phyloP scores from a whole-genome alignment of 2,797 vertebrate species.

The Enteromius treurensis region DNA sequence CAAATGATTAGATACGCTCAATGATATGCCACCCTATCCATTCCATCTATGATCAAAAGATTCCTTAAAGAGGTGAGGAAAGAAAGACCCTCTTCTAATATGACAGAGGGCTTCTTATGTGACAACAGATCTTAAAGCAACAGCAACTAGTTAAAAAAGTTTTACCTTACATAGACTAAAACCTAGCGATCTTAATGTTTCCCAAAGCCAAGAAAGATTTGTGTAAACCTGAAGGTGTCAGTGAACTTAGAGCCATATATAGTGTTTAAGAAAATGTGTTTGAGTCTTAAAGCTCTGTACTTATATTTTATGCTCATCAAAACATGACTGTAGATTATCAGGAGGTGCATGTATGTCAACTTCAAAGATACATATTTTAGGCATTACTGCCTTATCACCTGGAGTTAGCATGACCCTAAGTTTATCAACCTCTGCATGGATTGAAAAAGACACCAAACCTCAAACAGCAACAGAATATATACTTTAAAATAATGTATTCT shows the following conservation, averaged over 20 bases:
- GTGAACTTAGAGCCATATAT: neutral
- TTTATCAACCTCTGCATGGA: conserved; percentile 9
- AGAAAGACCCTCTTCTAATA: neutral
- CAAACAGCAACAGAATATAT: neutral
- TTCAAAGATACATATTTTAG: conserved; percentile 29
- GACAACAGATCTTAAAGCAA: neutral
- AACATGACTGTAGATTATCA: conserved; percentile 27
- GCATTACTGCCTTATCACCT: conserved; percentile 25
- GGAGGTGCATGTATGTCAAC: conserved; percentile 13
- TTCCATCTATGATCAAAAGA: conserved; percentile 33
- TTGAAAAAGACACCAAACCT: neutral
- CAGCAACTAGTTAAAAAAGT: neutral
- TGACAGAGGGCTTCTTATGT: neutral
- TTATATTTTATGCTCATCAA: neutral
- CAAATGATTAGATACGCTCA: conserved; percentile 40
- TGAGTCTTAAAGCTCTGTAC: neutral
- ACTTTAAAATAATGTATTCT: neutral
- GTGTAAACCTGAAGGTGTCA: neutral
- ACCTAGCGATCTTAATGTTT: neutral
- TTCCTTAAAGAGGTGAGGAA: conserved; percentile 2
- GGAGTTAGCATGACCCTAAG: conserved; percentile 16
- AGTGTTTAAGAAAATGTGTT: neutral
- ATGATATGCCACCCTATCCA: conserved; percentile 16
- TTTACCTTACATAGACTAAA: neutral
- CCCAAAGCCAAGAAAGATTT: neutral